Base-by-base conservation (phyloP, 2,888 invertebrate species). In the Orgyia antiqua region DNA sequence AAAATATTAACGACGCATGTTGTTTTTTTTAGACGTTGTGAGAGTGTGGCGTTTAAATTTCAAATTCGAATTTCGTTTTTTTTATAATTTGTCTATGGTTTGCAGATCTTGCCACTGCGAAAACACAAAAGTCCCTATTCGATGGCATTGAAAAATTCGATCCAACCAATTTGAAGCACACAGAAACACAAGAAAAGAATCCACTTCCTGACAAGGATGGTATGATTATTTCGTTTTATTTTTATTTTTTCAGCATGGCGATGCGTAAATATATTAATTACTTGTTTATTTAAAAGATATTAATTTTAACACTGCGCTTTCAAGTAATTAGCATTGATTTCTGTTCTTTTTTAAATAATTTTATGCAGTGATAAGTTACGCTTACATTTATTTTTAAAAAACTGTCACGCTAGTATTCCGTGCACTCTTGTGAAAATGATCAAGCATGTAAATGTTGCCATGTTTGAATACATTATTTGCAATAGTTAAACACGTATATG, bases 161-260 rank as follows among this genome's bases (percentile, higher is more conserved):
- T 79, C 89, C 93, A 37, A 90, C 88, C 54, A 92, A 92, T 72
- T 86, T 96, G 76, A 96, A 96, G 79, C 96, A 95, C 79, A 94
- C 96, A 28, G 94, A 96, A 79, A 97, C 97, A 36, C 91, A 94
- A 60, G 96, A 96, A 74, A 97, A 97, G 84, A 96, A 96, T 76
- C 92, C 95, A 31, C 91, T 97, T 64, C 97, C 97, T 25, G 96
- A 96, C 72, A 95, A 95, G 91, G 94, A 94, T 88, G 96, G 97
- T 97, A 89, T 69, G 59, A 29, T 31, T 27, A 33, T 45, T 35
- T n/a, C n/a, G n/a, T n/a, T n/a, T n/a, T n/a, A n/a, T n/a, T 35
- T 34, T 25, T 26, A 36, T 29, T 10, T 29, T 27, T 36, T 33
- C 11, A 13, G 51, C 49, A 48, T 51, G 51, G 33, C 33, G 26